Conservation (phyloP, 2,113 vertebrate species). For the Oryctolagus cuniculus region DNA sequence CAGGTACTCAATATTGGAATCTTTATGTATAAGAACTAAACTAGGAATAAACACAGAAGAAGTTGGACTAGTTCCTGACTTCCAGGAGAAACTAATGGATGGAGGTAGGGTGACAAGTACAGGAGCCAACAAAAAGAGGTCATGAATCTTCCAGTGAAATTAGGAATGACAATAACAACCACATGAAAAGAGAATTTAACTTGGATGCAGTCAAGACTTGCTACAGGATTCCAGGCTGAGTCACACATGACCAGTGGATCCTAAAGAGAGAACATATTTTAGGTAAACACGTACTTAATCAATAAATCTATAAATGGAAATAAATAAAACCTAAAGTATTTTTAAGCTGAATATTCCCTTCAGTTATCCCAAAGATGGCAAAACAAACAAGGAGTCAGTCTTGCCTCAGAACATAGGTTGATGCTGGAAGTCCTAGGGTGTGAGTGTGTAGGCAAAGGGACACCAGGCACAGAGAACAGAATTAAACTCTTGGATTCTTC, state of each 20-base stretch:
- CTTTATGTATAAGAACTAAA: neutral
- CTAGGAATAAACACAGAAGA: neutral
- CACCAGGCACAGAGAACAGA: neutral
- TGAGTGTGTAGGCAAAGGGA: neutral
- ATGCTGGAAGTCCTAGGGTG: neutral
- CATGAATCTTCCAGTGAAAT: neutral
- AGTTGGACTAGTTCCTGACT: neutral
- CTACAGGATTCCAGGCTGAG: neutral
- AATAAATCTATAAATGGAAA: neutral
- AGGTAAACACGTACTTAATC: conserved; percentile 22
- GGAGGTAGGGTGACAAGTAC: neutral
- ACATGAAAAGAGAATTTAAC: neutral
- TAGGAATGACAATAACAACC: neutral
- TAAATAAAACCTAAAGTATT: conserved; percentile 6
- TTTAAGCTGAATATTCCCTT: neutral
- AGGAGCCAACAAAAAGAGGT: neutral
- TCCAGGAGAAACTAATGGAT: neutral
- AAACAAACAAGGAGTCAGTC: neutral
- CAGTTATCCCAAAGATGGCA: neutral
- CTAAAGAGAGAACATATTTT: neutral
- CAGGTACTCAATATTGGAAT: neutral
- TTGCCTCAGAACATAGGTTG: neutral
- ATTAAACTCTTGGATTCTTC: neutral
- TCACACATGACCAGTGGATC: neutral
- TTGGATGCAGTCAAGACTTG: neutral